phyloP scores from a whole-genome alignment of 2,113 vertebrate species.

The Mellivora capensis region DNA sequence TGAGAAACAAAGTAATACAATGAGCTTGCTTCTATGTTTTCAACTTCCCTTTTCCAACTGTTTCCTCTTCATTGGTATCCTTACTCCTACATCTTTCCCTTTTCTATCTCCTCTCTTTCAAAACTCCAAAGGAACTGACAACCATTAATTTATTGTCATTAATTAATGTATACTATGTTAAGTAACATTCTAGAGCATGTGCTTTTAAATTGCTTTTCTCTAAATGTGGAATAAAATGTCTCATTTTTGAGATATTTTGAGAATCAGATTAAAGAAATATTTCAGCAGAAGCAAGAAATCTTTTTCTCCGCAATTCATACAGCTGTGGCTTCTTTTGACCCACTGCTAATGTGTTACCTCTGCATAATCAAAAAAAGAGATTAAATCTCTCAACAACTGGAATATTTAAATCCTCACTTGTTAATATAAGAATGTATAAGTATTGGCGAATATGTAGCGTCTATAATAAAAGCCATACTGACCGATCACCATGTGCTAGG shows the following conservation, averaged over 20 bases:
- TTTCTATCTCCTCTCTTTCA: not conserved
- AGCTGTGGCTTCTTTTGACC: not conserved
- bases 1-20: not conserved
- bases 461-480: not conserved
- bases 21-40: not conserved
- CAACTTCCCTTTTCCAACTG: not conserved
- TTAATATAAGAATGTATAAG: not conserved
- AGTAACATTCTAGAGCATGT: not conserved
- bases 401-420: not conserved
- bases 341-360: not conserved
- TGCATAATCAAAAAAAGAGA: not conserved
- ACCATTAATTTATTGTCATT: not conserved
- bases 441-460: not conserved
- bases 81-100: not conserved
- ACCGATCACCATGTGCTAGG: not conserved
- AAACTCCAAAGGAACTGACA: not conserved
- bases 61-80: not conserved
- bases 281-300: not conserved
- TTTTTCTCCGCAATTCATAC: not conserved
- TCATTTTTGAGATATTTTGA: not conserved
- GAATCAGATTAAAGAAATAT: not conserved
- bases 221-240: not conserved
- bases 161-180: not conserved
- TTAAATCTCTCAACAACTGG: not conserved
- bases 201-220: not conserved